Percentiles rank a stretch among this genome's conserved stretches.
Conservation (phyloP, 53 echinoderm and acorn worm species). For the Astropecten irregularis region DNA sequence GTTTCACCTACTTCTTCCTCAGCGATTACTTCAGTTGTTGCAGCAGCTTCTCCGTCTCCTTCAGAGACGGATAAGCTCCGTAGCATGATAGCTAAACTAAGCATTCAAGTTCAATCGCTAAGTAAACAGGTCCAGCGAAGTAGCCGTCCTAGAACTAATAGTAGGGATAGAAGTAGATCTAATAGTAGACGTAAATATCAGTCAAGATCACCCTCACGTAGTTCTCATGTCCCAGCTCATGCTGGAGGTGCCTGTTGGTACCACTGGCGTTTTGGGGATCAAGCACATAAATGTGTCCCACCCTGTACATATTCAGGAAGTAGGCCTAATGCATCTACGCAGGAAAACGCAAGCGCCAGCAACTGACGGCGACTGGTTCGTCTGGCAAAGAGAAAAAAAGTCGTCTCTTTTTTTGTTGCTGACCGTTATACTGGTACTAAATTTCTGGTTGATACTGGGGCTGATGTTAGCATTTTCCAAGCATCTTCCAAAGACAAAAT, state of each 20-base stretch:
- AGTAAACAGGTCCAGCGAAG: neutral
- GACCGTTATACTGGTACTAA: neutral
- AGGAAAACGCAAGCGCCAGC: neutral
- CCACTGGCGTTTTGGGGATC: neutral
- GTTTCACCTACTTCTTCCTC: too few relatives aligned
- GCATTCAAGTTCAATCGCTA: neutral
- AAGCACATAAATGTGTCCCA: neutral
- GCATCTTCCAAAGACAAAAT: neutral
- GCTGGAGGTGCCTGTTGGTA: neutral
- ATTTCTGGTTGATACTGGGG: conserved; percentile 34
- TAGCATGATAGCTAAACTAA: neutral
- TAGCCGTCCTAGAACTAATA: neutral
- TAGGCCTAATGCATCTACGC: neutral
- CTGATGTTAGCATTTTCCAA: conserved; percentile 12
- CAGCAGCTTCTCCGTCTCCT: neutral
- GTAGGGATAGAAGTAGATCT: neutral
- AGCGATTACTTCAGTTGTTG: neutral
- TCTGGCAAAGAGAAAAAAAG: neutral
- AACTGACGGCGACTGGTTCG: neutral
- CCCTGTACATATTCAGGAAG: neutral
- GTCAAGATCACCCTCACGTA: neutral
- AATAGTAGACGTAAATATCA: neutral
- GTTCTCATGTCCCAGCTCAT: neutral
- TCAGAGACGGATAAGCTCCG: neutral
- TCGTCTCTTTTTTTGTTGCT: neutral